Evolutionary conservation across 2,797 vertebrate genomes (phyloP).

Genomic region (Varecia variegata): DNA sequence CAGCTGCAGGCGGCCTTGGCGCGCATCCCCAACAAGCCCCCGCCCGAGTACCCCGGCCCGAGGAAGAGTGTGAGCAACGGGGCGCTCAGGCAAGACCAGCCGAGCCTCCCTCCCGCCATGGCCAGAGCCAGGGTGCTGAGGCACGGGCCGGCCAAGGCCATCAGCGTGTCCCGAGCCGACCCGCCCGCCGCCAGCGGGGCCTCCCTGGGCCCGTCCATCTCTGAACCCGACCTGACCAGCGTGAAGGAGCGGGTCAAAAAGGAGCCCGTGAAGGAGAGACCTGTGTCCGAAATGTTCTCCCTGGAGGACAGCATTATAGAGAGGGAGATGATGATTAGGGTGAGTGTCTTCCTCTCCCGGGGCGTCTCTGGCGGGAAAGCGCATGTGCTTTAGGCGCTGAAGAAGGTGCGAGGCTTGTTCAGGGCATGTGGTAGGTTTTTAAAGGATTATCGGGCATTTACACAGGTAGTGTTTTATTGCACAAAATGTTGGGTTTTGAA

Average conservation of each 20-base stretch:
- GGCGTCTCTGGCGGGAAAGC: neutral
- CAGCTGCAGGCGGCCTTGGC: slow-evolving; percentile 96
- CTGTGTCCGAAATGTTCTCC: slow-evolving; percentile 98
- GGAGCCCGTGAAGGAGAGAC: slow-evolving; percentile 96
- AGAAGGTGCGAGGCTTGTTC: too few relatives aligned
- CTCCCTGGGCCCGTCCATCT: slow-evolving; percentile 94
- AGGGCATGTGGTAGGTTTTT: neutral
- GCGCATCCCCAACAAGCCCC: slow-evolving; percentile 96
- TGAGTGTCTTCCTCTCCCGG: slow-evolving; percentile 80
- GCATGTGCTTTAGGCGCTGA: fast-evolving
- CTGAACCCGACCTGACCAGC: slow-evolving; percentile 96
- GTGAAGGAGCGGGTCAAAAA: slow-evolving; percentile 97
- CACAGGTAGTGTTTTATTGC: neutral
- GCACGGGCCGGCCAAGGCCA: slow-evolving; percentile 85
- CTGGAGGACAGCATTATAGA: slow-evolving; percentile 98
- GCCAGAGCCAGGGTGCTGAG: slow-evolving; percentile 84
- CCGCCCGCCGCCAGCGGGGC: slow-evolving; percentile 88
- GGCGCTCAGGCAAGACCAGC: slow-evolving; percentile 86
- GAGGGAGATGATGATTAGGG: slow-evolving; percentile 95
- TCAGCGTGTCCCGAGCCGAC: slow-evolving; percentile 89
- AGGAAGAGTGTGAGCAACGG: slow-evolving; percentile 89
- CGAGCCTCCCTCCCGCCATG: slow-evolving; percentile 81
- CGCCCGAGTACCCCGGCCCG: slow-evolving; percentile 95
- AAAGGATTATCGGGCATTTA: neutral
- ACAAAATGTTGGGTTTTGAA: neutral